Percentiles rank a stretch among this genome's conserved stretches.
Conservation (phyloP, 2,113 vertebrate genomes). For the Pycnonotus jocosus region DNA sequence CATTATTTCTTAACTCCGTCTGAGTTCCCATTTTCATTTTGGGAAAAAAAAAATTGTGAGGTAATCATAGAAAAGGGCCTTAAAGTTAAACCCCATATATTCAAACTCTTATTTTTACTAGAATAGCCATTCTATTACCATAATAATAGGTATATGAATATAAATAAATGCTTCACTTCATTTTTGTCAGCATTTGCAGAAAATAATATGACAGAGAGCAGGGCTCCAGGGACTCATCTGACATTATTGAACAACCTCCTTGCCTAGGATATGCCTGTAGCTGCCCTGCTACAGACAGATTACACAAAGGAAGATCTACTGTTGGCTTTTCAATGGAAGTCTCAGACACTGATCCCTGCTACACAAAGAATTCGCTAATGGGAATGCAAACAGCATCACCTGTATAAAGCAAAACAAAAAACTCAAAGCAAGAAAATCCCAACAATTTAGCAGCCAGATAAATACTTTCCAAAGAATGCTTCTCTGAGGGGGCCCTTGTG, state of each 20-base stretch:
- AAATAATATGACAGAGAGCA: conserved; percentile 72
- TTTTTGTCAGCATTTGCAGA: conserved; percentile 74
- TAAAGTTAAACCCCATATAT: background rate
- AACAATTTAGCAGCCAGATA: background rate
- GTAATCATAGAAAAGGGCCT: background rate
- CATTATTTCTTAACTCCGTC: background rate
- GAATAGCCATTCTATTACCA: conserved; percentile 66
- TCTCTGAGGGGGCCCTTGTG: background rate
- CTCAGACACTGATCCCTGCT: background rate
- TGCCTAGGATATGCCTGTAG: conserved; percentile 39
- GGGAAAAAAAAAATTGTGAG: background rate
- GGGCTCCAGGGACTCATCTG: conserved; percentile 66
- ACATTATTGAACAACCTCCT: conserved; percentile 64
- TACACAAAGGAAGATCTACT: conserved; percentile 53
- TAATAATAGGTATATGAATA: conserved; percentile 60
- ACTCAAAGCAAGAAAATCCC: background rate
- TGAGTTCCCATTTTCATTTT: background rate
- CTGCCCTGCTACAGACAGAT: conserved; percentile 26
- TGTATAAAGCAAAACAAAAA: background rate
- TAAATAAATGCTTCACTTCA: conserved; percentile 70
- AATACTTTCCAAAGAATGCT: background rate
- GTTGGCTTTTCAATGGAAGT: conserved; percentile 14
- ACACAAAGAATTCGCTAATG: conserved; percentile 1
- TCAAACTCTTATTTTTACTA: conserved; percentile 58
- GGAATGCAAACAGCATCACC: conserved; percentile 34